These are phyloP conservation scores for Sinohyriopsis cumingii DNA, from an alignment of 2,888 invertebrate species.

Conservation along the genomic window DNA sequence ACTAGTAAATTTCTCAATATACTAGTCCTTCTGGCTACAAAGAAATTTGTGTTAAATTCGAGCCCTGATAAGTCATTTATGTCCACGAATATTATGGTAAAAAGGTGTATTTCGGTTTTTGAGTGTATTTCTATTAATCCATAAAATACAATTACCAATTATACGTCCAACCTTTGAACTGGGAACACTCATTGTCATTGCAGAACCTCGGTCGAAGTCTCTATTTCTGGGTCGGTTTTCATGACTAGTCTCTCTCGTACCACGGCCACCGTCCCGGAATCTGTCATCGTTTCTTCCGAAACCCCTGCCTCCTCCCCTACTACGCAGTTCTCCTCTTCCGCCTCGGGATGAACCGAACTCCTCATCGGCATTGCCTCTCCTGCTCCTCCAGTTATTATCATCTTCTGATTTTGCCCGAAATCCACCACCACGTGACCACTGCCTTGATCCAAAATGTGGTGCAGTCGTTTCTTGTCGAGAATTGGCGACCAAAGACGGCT, in stretches of 20 bases:
- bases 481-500: background rate
- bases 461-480: background rate
- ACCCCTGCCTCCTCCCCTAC: conserved; percentile 2
- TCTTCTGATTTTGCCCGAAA: conserved; percentile 9
- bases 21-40: no score
- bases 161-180: conserved; percentile 40
- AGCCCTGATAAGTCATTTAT: no score
- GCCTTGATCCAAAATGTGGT: background rate
- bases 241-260: background rate
- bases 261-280: background rate
- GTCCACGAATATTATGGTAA: no score
- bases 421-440: conserved; percentile 18
- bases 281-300: conserved; percentile 7
- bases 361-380: background rate
- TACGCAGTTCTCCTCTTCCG: conserved; percentile 7
- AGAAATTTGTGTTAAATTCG: no score
- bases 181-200: conserved; percentile 30
- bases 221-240: background rate
- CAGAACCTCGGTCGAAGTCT: conserved; percentile 10
- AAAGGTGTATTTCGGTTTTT: background rate
- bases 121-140: no score
- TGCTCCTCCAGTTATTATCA: conserved; percentile 18
- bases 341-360: background rate
- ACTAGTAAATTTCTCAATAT: no score
- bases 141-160: conserved; percentile 31